Percentiles rank a stretch among this genome's conserved stretches.
These are phyloP conservation scores for Manis javanica DNA, from an alignment of 2,797 vertebrate genomes.

Conservation along the genomic window DNA sequence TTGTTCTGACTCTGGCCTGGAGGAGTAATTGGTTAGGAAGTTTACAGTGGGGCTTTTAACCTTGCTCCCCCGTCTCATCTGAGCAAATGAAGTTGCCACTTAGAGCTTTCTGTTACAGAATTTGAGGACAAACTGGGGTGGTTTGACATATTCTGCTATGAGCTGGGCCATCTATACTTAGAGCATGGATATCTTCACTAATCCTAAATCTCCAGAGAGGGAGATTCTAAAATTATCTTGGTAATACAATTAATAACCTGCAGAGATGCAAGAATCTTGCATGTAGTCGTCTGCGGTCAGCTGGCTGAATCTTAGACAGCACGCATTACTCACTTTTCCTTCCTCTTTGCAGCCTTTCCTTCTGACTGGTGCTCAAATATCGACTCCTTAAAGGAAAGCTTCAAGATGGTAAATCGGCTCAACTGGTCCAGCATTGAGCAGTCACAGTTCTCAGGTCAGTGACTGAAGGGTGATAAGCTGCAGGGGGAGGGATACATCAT, in stretches of 20 bases:
- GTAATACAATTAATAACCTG: not conserved
- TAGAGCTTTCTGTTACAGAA: not conserved
- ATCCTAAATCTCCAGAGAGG: not conserved
- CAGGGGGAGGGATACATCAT: not conserved
- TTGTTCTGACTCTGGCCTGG: not conserved
- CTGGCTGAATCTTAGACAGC: not conserved
- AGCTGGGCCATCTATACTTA: not conserved
- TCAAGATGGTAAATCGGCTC: conserved; percentile 96
- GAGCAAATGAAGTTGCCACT: not conserved
- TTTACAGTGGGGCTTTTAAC: not conserved
- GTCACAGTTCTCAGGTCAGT: conserved; percentile 95
- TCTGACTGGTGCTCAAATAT: conserved; percentile 96
- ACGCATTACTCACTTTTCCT: not conserved
- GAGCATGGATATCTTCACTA: not conserved
- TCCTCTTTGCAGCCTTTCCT: conserved; percentile 89
- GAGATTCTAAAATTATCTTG: not conserved
- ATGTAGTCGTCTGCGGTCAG: not conserved
- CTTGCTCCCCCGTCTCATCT: not conserved
- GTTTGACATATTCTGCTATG: not conserved
- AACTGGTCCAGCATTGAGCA: conserved; percentile 99
- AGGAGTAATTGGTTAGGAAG: not conserved
- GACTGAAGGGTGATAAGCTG: not conserved
- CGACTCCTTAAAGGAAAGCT: conserved; percentile 97
- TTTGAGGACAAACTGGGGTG: not conserved
- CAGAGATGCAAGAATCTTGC: not conserved